Conservation (phyloP, 2,113 vertebrate genomes). For the Myxocyprinus asiaticus region DNA sequence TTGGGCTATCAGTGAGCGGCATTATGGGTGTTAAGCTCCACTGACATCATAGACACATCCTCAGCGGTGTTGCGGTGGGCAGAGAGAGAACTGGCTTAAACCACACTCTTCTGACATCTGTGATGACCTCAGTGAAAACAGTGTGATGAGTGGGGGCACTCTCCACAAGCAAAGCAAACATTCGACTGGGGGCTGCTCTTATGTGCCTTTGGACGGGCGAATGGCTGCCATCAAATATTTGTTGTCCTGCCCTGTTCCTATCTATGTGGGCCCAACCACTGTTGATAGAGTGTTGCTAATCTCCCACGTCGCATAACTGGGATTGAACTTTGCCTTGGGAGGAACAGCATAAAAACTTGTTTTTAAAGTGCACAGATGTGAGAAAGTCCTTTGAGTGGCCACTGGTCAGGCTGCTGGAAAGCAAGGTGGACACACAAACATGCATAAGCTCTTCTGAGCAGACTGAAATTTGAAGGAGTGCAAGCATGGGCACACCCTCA, state of each 20-base stretch:
- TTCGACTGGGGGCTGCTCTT: slow-evolving; percentile 32
- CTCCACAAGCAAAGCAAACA: slow-evolving; percentile 54
- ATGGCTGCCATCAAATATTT: slow-evolving; percentile 50
- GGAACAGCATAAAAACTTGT: slow-evolving; percentile 18
- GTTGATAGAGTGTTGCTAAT: slow-evolving; percentile 39
- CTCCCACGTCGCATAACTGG: slow-evolving; percentile 34
- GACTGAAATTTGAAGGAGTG: slow-evolving; percentile 61
- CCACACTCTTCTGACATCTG: slow-evolving; percentile 59
- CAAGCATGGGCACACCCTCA: slow-evolving; percentile 67
- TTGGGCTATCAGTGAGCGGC: slow-evolving; percentile 52
- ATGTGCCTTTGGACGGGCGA: slow-evolving; percentile 35
- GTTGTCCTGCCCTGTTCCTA: slow-evolving; percentile 43
- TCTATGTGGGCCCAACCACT: slow-evolving; percentile 18
- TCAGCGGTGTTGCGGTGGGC: slow-evolving; percentile 2
- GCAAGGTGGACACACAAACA: slow-evolving; percentile 50
- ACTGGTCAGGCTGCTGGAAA: slow-evolving; percentile 53
- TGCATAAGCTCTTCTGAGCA: slow-evolving; percentile 62
- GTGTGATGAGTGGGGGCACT: slow-evolving; percentile 47
- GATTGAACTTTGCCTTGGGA: slow-evolving; percentile 46
- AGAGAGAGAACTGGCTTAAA: slow-evolving; percentile 25
- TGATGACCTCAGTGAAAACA: slow-evolving; percentile 55
- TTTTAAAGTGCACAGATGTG: slow-evolving; percentile 1
- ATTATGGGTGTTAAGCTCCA: slow-evolving; percentile 46
- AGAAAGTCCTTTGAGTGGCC: too few species aligned
- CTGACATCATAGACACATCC: slow-evolving; percentile 62